Evolutionary conservation across 2,888 invertebrate genomes (phyloP), one percentile per base, ranked within the genome.

Genomic region (Cancer borealis): DNA sequence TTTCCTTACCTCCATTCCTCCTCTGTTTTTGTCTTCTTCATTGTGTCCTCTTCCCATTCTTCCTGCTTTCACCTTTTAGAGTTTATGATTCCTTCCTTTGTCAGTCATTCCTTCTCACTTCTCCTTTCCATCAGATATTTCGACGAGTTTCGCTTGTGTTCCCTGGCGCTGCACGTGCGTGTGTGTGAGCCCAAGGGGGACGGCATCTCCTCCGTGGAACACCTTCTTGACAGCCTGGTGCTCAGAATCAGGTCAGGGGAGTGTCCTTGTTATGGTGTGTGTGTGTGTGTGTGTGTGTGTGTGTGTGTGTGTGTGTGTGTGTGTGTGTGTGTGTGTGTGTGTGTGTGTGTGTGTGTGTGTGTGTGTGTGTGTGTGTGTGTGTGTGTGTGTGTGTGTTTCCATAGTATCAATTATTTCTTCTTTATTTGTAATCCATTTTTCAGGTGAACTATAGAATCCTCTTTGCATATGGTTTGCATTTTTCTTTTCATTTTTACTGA

Each of bases 101-200:
- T 26, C 30, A 1, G 30, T 1, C 79, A 8, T 1, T 79, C 79
- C 30, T 79, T 79, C 30, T 79, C 79, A 12, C 17, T 46, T 47
- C 46, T 10, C 46, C 88, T 21, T 6, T 21, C n/a, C 88, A 10
- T 26, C 79, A 93, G 93, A 21, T 93, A 93, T 47, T 93, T 93
- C 73, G 93, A 93, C 84, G 93, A 93, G 84, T 93, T 93, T 12
- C 93, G 46, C 14, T 84, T 90, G n/a, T 93, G 93, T 45, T 90
- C 93, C 12, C 84, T 93, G 49, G 93, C 90, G 49, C 93, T 93
- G 45, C 93, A 93, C 84, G 93, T 93, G 10, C 96, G 97, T 54
- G 97, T 97, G 17, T 97, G 97, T 96, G 97, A 97, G 96, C 97
- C 97, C 0, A 97, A 97, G 96, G 97, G 97, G 46, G 97, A 97